phyloP scores from a whole-genome alignment of 2,888 invertebrate genomes.

The Amphipyra tragopoginis region DNA sequence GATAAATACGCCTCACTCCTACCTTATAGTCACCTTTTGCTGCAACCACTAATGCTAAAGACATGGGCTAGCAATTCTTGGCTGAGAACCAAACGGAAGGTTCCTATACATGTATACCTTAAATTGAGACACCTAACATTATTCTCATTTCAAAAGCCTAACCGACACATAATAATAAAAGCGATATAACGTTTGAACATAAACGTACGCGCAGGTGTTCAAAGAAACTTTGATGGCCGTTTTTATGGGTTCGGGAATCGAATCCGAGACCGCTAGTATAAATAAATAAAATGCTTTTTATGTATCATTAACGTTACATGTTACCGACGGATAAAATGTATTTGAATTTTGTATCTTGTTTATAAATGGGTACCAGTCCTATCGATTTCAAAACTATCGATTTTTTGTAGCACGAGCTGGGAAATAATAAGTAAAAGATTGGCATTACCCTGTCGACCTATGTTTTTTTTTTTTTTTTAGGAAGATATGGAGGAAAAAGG shows the following conservation, averaged over 20 bases:
- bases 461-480: too few species aligned
- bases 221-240: conserved; percentile 61
- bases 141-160: conserved; percentile 24
- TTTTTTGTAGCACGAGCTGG: too few species aligned
- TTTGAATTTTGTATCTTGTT: conserved; percentile 27
- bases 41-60: too few species aligned
- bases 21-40: too few species aligned
- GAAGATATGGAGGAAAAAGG: too few species aligned
- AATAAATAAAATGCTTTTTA: conserved; percentile 60
- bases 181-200: conserved; percentile 28
- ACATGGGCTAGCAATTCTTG: too few species aligned
- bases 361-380: background rate
- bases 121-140: background rate
- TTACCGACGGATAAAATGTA: conserved; percentile 31
- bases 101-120: too few species aligned
- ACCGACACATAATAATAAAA: conserved; percentile 40
- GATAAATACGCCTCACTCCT: too few species aligned
- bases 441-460: too few species aligned
- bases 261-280: conserved; percentile 56
- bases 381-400: background rate
- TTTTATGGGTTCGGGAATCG: conserved; percentile 61
- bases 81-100: too few species aligned
- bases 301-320: conserved; percentile 28
- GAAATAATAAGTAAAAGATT: too few species aligned
- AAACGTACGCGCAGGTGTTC: conserved; percentile 62